These are phyloP conservation scores for Drymodes brunneopygia DNA, from an alignment of 2,113 vertebrate species.

Conservation along the genomic window DNA sequence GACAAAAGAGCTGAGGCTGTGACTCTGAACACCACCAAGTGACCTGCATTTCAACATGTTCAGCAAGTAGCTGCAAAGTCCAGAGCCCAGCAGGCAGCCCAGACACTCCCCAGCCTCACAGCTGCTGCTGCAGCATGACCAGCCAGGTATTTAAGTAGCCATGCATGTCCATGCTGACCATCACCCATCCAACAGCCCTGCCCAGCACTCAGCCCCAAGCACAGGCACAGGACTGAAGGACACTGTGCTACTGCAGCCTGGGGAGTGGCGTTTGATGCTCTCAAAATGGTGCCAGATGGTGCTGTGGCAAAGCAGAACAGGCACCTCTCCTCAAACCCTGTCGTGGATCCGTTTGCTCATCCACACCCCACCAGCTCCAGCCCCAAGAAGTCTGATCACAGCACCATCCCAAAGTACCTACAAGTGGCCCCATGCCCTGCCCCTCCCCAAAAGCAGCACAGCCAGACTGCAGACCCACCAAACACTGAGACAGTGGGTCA, in stretches of 20 bases:
- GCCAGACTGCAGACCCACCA: not conserved
- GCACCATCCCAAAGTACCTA: not conserved
- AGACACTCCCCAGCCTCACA: not conserved
- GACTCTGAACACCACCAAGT: not conserved
- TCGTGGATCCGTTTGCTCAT: accelerated
- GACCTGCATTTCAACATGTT: not conserved
- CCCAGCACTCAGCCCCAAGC: not conserved
- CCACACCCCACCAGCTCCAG: not conserved
- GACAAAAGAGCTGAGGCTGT: not conserved
- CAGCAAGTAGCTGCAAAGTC: not conserved
- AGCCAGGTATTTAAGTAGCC: accelerated
- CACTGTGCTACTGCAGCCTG: not conserved
- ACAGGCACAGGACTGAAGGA: not conserved
- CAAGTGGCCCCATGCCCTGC: accelerated
- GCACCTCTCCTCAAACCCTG: not conserved
- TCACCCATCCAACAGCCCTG: not conserved
- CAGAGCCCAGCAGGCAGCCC: not conserved
- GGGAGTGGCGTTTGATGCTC: not conserved
- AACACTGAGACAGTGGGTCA: accelerated
- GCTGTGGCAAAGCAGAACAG: not conserved
- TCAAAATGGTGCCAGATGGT: not conserved
- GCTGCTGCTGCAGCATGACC: not conserved
- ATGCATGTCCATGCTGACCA: not conserved
- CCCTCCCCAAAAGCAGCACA: not conserved
- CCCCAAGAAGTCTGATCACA: not conserved